phyloP scores from a whole-genome alignment of 1,140 invertebrate genomes.

The Polypedilum pembai region DNA sequence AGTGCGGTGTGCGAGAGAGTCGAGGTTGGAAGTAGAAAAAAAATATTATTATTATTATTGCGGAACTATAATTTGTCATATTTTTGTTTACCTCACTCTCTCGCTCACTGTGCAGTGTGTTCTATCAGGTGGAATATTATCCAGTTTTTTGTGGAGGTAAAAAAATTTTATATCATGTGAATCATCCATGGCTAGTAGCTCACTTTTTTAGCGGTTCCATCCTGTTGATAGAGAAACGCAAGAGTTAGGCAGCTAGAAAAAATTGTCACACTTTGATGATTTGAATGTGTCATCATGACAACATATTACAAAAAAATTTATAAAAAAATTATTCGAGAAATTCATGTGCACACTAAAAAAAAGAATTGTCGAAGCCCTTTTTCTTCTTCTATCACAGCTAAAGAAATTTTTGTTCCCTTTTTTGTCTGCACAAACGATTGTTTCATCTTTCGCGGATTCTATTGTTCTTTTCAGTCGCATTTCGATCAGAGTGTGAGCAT shows the following conservation, averaged over 20 bases:
- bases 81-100: constrained; percentile 15
- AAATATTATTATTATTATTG: neutral
- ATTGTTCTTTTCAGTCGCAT: neutral
- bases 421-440: neutral
- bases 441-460: neutral
- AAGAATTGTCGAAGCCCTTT: too few species aligned
- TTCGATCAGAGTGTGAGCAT: neutral
- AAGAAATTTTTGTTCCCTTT: too few species aligned
- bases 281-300: neutral
- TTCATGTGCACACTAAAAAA: too few species aligned
- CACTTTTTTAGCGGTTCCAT: neutral
- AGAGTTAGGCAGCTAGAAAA: neutral
- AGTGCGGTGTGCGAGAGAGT: neutral
- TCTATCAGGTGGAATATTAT: constrained; percentile 15
- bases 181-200: neutral
- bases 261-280: constrained; percentile 23
- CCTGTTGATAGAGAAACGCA: neutral
- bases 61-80: constrained; percentile 28
- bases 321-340: too few species aligned
- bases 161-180: neutral
- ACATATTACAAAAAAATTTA: too few species aligned
- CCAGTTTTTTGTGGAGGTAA: neutral
- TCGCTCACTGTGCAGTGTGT: neutral
- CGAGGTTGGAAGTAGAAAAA: neutral
- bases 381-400: too few species aligned